phyloP scores from a whole-genome alignment of 2,888 invertebrate species.

The Tachina fera region DNA sequence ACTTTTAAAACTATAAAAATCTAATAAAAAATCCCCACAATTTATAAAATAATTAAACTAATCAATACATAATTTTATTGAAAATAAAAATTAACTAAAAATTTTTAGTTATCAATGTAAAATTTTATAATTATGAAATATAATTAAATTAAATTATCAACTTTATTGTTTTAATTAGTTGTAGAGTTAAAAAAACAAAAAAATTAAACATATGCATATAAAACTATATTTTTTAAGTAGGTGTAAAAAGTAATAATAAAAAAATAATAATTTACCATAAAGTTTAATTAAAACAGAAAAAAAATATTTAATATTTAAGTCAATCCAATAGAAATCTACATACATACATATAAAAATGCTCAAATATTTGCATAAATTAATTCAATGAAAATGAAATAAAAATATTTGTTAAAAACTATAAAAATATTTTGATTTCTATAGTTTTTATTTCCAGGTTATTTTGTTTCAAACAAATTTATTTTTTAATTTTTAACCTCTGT shows the following conservation, averaged over 20 bases:
- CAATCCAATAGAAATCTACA: constrained; percentile 54
- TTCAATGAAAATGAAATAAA: constrained; percentile 61
- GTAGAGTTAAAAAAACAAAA: constrained; percentile 33
- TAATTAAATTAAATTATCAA: constrained; percentile 45
- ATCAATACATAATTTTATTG: constrained; percentile 37
- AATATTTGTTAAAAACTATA: constrained; percentile 70
- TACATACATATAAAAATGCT: constrained; percentile 62
- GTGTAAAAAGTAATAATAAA: constrained; percentile 62
- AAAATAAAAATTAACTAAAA: constrained; percentile 25
- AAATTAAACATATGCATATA: constrained; percentile 20
- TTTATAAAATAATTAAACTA: constrained; percentile 53
- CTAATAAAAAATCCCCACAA: constrained; percentile 25
- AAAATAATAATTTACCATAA: constrained; percentile 59
- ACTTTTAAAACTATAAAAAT: constrained; percentile 44
- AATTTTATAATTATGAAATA: constrained; percentile 29
- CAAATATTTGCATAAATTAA: constrained; percentile 69
- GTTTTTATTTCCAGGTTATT: no score
- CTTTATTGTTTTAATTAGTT: constrained; percentile 58
- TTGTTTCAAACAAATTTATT: no score
- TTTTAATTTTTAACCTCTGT: no score
- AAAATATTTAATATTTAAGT: constrained; percentile 62
- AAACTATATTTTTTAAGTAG: constrained; percentile 56
- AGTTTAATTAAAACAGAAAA: constrained; percentile 46
- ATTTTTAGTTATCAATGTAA: constrained; percentile 41
- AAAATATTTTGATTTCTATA: constrained; percentile 2